Percentiles rank a stretch among this genome's conserved stretches.
These are phyloP conservation scores for Piezodorus guildinii DNA, from an alignment of 1,140 invertebrate genomes.

Conservation along the genomic window DNA sequence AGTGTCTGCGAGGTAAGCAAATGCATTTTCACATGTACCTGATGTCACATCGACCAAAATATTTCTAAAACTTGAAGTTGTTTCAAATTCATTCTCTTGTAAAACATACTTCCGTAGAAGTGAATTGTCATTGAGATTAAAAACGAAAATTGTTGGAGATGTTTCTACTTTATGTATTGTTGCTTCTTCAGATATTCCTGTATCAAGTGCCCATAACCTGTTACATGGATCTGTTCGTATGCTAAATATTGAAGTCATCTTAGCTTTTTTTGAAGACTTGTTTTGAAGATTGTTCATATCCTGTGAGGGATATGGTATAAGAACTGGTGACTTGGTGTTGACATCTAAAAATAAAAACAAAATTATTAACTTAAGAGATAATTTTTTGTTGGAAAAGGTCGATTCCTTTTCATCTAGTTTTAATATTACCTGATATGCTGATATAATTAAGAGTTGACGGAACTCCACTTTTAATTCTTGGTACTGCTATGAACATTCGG, in stretches of 20 bases:
- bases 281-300: background rate
- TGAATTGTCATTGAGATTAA: slow-evolving; percentile 54
- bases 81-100: slow-evolving; percentile 47
- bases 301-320: slow-evolving; percentile 4
- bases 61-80: slow-evolving; percentile 38
- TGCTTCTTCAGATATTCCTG: slow-evolving; percentile 48
- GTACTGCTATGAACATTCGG: slow-evolving; percentile 63
- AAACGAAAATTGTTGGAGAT: slow-evolving; percentile 50
- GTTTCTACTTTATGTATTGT: slow-evolving; percentile 43
- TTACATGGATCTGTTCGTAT: slow-evolving; percentile 37
- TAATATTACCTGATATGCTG: slow-evolving; percentile 22
- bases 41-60: slow-evolving; percentile 57
- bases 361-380: background rate
- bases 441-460: slow-evolving; percentile 60
- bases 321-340: slow-evolving; percentile 4
- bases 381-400: no score
- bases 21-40: slow-evolving; percentile 54
- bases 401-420: no score
- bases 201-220: slow-evolving; percentile 63
- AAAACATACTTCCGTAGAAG: slow-evolving; percentile 48
- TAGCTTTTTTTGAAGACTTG: slow-evolving; percentile 2
- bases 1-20: slow-evolving; percentile 60
- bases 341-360: background rate
- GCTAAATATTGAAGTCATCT: background rate
- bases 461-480: slow-evolving; percentile 57